Conservation (phyloP, 2,113 vertebrate genomes). For the Calyptomena viridis region DNA sequence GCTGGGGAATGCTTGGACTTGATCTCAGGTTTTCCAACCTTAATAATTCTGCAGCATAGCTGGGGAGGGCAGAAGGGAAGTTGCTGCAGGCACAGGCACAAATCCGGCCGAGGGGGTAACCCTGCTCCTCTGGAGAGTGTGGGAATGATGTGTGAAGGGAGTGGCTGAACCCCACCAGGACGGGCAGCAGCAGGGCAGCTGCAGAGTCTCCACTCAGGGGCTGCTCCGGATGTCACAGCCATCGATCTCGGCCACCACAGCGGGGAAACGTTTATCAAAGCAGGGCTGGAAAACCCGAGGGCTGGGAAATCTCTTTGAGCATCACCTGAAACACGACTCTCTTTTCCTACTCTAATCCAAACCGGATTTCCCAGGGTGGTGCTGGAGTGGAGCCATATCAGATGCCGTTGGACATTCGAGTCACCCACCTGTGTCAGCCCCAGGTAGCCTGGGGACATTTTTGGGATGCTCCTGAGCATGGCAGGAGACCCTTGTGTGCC, state of each 20-base stretch:
- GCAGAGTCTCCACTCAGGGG: neutral
- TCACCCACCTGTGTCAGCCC: neutral
- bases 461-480: rapidly evolving
- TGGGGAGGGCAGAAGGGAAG: neutral
- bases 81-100: neutral
- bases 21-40: neutral
- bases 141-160: neutral
- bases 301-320: neutral
- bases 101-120: rapidly evolving
- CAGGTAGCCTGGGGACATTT: rapidly evolving
- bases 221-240: rapidly evolving
- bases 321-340: neutral
- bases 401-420: rapidly evolving
- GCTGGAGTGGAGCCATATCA: neutral
- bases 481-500: neutral
- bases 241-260: rapidly evolving
- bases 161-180: neutral
- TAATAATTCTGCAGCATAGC: neutral
- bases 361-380: neutral
- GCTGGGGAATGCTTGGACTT: rapidly evolving
- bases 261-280: neutral
- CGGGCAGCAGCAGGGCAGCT: neutral
- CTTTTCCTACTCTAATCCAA: neutral
- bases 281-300: neutral
- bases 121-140: rapidly evolving